Percentiles rank a stretch among this genome's conserved stretches.
phyloP scores from a whole-genome alignment of 2,888 invertebrate species.

The Cerceris ruficornis region DNA sequence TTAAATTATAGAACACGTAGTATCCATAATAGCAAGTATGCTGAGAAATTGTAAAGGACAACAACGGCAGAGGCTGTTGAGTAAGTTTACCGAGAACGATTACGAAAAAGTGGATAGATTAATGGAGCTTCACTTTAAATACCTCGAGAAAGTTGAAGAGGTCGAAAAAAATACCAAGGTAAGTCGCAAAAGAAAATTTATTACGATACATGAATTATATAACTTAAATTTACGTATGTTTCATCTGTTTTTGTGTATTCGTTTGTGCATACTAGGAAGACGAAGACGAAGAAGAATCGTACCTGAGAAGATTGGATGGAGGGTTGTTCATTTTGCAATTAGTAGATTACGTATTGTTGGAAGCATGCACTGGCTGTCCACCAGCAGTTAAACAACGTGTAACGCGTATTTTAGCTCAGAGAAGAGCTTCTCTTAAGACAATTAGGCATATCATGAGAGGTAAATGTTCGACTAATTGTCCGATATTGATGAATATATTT shows the following conservation, averaged over 20 bases:
- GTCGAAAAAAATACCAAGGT: conserved; percentile 88
- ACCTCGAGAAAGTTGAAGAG: conserved; percentile 94
- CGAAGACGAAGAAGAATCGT: conserved; percentile 92
- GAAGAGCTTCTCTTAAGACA: conserved; percentile 95
- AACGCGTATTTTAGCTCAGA: conserved; percentile 92
- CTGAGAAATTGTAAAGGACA: conserved; percentile 95
- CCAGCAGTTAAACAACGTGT: conserved; percentile 92
- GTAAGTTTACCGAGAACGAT: conserved; percentile 99
- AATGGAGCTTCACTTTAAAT: conserved; percentile 98
- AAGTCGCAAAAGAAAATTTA: conserved; percentile 55
- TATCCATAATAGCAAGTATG: conserved; percentile 96
- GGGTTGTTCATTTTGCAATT: conserved; percentile 98
- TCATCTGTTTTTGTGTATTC: not conserved
- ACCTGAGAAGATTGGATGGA: conserved; percentile 93
- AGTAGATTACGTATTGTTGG: conserved; percentile 94
- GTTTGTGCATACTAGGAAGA: conserved; percentile 83
- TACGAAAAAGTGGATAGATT: conserved; percentile 98
- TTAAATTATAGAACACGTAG: conserved; percentile 89
- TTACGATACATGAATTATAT: not conserved
- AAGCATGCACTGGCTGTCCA: conserved; percentile 89
- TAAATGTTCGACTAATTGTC: conserved; percentile 72
- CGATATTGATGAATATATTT: not conserved
- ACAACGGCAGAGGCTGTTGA: conserved; percentile 94
- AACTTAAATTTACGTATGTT: conserved; percentile 63
- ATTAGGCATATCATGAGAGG: conserved; percentile 97